Evolutionary conservation across 2,888 invertebrate genomes (phyloP).

Genomic region (Eilema caniola): DNA sequence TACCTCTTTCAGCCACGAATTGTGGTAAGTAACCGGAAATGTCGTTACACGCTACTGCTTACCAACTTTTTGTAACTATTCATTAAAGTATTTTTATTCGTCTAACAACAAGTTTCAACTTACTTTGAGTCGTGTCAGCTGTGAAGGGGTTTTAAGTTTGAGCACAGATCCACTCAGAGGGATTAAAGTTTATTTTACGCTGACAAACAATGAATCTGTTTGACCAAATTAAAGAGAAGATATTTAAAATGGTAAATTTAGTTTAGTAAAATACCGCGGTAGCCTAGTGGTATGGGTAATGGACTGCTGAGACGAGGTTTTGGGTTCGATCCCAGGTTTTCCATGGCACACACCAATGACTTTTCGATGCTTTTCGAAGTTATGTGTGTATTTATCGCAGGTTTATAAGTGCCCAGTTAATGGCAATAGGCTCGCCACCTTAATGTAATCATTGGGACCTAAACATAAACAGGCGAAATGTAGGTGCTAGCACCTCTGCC

Average conservation of each 20-base stretch:
- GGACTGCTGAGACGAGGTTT: no score
- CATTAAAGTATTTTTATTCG: slow-evolving; percentile 33
- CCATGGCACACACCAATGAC: no score
- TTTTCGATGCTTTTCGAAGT: no score
- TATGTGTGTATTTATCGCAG: no score
- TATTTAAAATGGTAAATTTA: slow-evolving; percentile 30
- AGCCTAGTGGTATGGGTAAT: no score
- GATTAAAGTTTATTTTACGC: slow-evolving; percentile 51
- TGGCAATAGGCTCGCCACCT: no score
- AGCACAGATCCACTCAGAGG: slow-evolving; percentile 38
- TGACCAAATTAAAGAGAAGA: slow-evolving; percentile 37
- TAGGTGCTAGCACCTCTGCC: no score
- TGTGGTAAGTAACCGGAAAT: not conserved
- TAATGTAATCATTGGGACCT: no score
- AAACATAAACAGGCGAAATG: no score
- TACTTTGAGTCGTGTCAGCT: slow-evolving; percentile 15
- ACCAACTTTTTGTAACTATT: not conserved
- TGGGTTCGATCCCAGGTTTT: no score
- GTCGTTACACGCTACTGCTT: not conserved
- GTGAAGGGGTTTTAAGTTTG: slow-evolving; percentile 42
- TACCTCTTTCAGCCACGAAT: slow-evolving; percentile 20
- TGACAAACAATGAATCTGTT: slow-evolving; percentile 44
- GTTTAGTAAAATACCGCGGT: no score
- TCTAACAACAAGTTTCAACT: slow-evolving; percentile 33
- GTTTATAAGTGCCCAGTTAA: no score